Base-by-base conservation (phyloP, 2,888 invertebrate species). In the Amblyjoppa proteus region DNA sequence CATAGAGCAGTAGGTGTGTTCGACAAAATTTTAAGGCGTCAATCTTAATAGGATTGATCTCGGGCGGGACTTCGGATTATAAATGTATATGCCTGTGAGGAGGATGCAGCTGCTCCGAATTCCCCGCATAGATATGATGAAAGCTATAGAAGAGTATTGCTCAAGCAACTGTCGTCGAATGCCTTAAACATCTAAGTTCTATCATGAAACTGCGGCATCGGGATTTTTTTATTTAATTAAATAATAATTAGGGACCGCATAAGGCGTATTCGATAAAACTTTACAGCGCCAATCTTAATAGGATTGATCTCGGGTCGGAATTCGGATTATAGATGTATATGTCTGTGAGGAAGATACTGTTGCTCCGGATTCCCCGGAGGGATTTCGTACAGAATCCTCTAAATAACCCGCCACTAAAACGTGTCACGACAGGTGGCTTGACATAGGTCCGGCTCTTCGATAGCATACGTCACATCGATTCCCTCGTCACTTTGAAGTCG, bases 311-410 rank as follows among this genome's bases (percentile, higher is more conserved):
- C 64, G 69, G 58, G 73, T 45, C 71, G 74, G 82, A 58, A 28
- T 38, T 66, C 53, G 73, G 69, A 20, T 13, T 5, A 73, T 64
- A 41, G 61, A 28, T 31, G 28, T 64, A 16, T 7, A 41, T 11
- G 64, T 7, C n/a, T 51, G 45, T 3, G 71, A 81, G 85, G 76
- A 84, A 73, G 87, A 81, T 73, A 81, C 83, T 81, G 80, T 82
- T 49, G 79, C 80, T 83, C 68, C 56, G 34, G 74, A 78, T 69
- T 68, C 76, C 74, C 86, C 51, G 75, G 71, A 71, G 89, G 88
- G 89, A 92, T 89, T 90, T 88, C 31, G 81, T 88, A 89, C 83
- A 83, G 87, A 89, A 89, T 90, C 89, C 90, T 89, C 89, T 83
- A 84, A 89, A 89, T 75, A 81, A 88, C 82, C 87, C 87, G 73